Conservation (phyloP, 2,113 vertebrate species). For the Probosciger aterrimus region DNA sequence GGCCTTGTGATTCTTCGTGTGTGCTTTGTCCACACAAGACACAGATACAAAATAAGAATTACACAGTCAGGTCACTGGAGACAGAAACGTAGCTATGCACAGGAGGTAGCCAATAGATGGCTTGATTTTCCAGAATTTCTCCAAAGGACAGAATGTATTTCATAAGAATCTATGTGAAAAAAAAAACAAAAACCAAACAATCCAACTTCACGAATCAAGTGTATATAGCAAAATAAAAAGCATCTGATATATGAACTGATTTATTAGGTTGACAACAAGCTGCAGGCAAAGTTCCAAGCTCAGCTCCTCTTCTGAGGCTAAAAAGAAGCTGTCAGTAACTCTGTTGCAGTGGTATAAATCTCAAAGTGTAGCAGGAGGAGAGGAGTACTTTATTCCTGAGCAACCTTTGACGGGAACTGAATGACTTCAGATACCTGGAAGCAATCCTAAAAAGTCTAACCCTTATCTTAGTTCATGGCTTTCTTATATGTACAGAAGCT, state of each 20-base stretch:
- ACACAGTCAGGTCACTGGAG: not conserved
- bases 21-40: not conserved
- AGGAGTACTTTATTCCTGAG: not conserved
- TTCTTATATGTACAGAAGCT: not conserved
- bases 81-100: not conserved
- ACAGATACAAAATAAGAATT: not conserved
- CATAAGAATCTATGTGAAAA: not conserved
- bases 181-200: not conserved
- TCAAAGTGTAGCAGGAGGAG: not conserved
- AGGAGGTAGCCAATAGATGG: not conserved
- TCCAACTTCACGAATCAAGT: not conserved
- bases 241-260: not conserved
- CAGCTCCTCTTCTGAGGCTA: not conserved
- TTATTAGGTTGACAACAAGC: not conserved
- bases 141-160: not conserved
- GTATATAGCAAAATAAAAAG: not conserved
- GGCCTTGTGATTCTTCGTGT: not conserved
- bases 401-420: not conserved
- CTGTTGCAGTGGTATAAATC: not conserved
- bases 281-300: not conserved
- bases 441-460: not conserved
- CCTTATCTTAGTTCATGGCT: not conserved
- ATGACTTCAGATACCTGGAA: not conserved
- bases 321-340: not conserved
- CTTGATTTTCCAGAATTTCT: not conserved